phyloP scores from a whole-genome alignment of 2,797 vertebrate genomes.

The Rallus crepitans region DNA sequence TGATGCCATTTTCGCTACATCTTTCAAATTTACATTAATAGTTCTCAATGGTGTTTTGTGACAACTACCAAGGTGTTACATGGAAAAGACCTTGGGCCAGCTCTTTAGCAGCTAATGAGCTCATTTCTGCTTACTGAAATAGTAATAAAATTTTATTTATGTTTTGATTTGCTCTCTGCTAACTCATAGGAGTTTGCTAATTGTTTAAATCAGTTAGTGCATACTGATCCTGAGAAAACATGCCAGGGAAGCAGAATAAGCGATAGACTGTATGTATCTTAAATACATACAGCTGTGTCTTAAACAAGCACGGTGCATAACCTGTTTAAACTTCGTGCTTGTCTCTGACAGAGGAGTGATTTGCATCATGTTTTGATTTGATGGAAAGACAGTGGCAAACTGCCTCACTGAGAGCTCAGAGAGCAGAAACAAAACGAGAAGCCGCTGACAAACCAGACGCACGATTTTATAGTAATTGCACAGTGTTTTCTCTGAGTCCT shows the following conservation, averaged over 20 bases:
- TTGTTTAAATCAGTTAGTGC: not conserved
- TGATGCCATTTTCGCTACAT: not conserved
- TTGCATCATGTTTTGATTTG: not conserved
- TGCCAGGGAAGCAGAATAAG: not conserved
- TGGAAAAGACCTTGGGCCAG: not conserved
- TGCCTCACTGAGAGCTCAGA: not conserved
- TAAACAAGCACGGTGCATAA: not conserved
- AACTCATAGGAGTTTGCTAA: not conserved
- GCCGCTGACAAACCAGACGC: not conserved
- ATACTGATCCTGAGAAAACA: not conserved
- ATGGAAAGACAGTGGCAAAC: not conserved
- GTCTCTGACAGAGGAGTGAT: not conserved
- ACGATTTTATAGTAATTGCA: not conserved
- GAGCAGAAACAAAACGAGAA: slow-evolving; percentile 19
- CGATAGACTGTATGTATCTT: not conserved
- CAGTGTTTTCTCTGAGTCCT: not conserved
- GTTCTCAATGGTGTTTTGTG: not conserved
- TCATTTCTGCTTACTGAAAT: not conserved
- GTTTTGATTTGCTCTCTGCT: not conserved
- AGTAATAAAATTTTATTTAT: not conserved
- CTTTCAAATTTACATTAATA: not conserved
- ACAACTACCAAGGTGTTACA: not conserved
- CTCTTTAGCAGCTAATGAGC: not conserved
- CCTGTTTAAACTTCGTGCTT: not conserved
- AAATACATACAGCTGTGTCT: not conserved